Percentiles rank a stretch among this genome's conserved stretches.
These are phyloP conservation scores for Chaetodon auriga DNA, from an alignment of 2,113 vertebrate species.

Conservation along the genomic window DNA sequence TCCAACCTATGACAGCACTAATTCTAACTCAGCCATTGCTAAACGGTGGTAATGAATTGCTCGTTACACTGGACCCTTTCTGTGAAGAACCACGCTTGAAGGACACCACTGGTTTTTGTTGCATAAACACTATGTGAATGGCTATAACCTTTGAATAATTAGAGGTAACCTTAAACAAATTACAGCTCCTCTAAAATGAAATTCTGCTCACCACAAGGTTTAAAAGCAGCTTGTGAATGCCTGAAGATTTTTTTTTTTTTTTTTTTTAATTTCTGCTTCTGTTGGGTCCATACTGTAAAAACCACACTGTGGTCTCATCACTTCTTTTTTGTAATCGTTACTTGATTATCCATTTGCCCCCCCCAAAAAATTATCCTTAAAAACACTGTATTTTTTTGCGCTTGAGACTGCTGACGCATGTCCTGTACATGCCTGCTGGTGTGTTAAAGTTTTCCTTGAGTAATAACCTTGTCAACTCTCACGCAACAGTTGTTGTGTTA, in stretches of 20 bases:
- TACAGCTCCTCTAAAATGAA: constrained; percentile 11
- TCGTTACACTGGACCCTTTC: neutral
- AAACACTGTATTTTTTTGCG: neutral
- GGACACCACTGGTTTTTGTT: constrained; percentile 20
- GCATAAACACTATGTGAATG: constrained; percentile 11
- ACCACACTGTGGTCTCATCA: constrained; percentile 1
- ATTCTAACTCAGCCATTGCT: constrained; percentile 26
- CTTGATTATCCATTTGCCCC: neutral
- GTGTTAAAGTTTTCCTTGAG: constrained; percentile 33
- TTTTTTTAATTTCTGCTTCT: neutral
- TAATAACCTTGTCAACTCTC: neutral
- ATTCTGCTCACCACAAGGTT: neutral
- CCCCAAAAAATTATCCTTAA: neutral
- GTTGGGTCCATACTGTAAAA: neutral
- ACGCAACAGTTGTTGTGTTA: neutral
- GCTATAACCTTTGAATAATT: constrained; percentile 32
- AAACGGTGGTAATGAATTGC: constrained; percentile 9
- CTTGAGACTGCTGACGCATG: constrained; percentile 17
- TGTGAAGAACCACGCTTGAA: constrained; percentile 10
- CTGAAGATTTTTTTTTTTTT: neutral
- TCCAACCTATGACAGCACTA: constrained; percentile 14
- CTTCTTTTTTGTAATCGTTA: constrained; percentile 11
- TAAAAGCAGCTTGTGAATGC: constrained; percentile 10
- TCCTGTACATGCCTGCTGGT: constrained; percentile 12
- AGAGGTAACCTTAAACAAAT: constrained; percentile 33